Evolutionary conservation across 2,797 vertebrate species (phyloP).

Genomic region (Buceros bicornis): DNA sequence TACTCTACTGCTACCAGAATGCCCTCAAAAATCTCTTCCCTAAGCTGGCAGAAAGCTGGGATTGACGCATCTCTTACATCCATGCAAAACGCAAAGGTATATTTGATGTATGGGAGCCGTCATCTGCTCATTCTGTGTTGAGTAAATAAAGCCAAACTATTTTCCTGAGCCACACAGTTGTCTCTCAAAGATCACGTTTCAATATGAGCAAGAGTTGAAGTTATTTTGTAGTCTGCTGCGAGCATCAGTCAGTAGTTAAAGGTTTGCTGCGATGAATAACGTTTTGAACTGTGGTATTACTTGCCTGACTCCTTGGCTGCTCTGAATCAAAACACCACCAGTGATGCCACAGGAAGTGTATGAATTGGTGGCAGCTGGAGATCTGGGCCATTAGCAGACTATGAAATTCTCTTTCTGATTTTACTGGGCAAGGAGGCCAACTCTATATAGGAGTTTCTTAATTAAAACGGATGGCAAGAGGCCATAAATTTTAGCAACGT

Average conservation of each 20-base stretch:
- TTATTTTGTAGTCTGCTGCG: background rate
- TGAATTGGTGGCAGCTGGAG: background rate
- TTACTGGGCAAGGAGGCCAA: background rate
- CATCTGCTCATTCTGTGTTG: background rate
- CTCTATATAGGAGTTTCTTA: background rate
- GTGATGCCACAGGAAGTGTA: background rate
- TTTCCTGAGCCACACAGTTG: background rate
- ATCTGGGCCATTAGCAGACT: background rate
- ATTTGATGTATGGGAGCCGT: background rate
- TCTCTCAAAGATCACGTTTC: background rate
- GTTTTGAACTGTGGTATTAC: background rate
- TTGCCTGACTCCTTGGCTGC: background rate
- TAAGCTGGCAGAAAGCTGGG: background rate
- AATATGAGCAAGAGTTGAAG: background rate
- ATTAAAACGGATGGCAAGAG: background rate
- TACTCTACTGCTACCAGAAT: background rate
- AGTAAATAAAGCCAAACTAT: background rate
- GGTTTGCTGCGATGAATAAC: background rate
- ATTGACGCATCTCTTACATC: background rate
- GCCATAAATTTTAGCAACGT: background rate
- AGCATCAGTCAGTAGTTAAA: background rate
- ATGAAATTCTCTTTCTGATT: background rate
- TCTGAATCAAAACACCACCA: background rate
- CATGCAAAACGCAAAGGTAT: background rate
- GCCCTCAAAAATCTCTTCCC: background rate